These are phyloP conservation scores for Mystacornis crossleyi DNA, from an alignment of 2,113 vertebrate genomes.

Conservation along the genomic window DNA sequence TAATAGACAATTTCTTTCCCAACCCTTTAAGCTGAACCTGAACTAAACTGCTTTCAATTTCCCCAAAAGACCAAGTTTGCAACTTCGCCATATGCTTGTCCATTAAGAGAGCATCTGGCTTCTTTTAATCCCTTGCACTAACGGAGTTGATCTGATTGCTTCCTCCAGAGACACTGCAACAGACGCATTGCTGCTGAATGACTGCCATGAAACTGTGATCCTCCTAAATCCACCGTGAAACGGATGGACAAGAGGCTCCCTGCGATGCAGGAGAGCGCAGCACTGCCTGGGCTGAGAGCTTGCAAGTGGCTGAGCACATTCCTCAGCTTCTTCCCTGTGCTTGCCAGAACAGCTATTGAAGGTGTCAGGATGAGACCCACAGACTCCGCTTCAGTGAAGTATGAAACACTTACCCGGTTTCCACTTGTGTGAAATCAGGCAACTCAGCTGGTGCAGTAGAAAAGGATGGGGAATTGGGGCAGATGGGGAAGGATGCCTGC, in stretches of 20 bases:
- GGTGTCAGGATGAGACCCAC: neutral
- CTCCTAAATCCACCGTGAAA: neutral
- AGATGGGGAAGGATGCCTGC: neutral
- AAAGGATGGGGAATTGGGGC: neutral
- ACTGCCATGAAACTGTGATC: neutral
- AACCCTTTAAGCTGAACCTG: slow-evolving; percentile 3
- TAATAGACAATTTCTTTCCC: neutral
- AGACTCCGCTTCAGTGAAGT: neutral
- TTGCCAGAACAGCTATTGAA: neutral
- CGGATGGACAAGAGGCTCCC: neutral
- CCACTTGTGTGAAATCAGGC: neutral
- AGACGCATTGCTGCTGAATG: neutral
- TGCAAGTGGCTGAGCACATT: neutral
- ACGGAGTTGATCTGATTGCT: slow-evolving; percentile 3
- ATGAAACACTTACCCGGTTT: neutral
- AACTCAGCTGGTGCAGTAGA: neutral
- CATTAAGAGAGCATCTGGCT: slow-evolving; percentile 46
- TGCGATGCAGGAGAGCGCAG: rapidly evolving
- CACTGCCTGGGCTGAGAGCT: neutral
- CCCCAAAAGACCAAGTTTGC: slow-evolving; percentile 29
- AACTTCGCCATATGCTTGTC: slow-evolving; percentile 13
- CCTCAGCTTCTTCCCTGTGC: neutral
- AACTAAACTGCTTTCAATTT: slow-evolving; percentile 35
- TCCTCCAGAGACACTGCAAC: neutral
- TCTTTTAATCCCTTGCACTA: slow-evolving; percentile 24